Evolutionary conservation across 2,113 vertebrate genomes (phyloP).

Genomic region (Eubucco bourcierii): DNA sequence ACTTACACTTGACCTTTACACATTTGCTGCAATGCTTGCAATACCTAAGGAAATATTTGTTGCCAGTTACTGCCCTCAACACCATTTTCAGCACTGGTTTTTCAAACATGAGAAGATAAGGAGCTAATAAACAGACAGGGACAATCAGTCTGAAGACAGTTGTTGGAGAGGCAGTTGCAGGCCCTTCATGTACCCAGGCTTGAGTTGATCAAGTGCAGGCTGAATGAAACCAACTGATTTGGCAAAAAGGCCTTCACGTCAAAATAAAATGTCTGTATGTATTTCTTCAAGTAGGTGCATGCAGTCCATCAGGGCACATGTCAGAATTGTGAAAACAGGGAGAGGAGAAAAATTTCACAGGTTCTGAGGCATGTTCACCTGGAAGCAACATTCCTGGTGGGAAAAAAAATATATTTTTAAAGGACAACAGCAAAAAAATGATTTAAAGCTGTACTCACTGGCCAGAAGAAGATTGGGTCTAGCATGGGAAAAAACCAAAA

Average conservation of each 20-base stretch:
- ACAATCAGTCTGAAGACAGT: not conserved
- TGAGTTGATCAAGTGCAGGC: rapidly evolving
- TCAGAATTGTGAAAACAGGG: not conserved
- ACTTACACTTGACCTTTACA: not conserved
- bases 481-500: not conserved
- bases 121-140: not conserved
- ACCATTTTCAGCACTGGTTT: not conserved
- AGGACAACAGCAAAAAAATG: not conserved
- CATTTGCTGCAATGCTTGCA: not conserved
- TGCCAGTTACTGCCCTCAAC: not conserved
- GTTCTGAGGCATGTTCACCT: not conserved
- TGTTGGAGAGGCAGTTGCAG: not conserved
- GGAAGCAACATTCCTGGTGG: not conserved
- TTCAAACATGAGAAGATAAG: not conserved
- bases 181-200: rapidly evolving
- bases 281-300: not conserved
- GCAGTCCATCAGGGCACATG: not conserved
- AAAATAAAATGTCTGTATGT: not conserved
- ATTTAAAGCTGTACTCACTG: not conserved
- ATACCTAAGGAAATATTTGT: not conserved
- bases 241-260: not conserved
- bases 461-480: not conserved
- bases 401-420: not conserved
- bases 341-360: not conserved
- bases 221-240: not conserved